Conservation (phyloP, 2,888 invertebrate genomes). For the Rhagophthalmus giganteus region DNA sequence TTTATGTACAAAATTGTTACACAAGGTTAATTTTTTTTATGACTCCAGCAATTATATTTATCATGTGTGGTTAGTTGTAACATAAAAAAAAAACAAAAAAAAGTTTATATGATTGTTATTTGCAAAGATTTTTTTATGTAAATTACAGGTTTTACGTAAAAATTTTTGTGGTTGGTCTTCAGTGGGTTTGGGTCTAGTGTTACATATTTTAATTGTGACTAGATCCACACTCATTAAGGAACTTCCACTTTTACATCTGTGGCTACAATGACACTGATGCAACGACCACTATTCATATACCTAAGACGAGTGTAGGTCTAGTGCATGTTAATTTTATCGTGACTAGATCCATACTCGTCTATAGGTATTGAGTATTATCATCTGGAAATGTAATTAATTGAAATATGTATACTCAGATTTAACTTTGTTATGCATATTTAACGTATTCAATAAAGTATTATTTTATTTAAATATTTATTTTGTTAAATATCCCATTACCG, state of each 20-base stretch:
- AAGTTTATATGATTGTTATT: no score
- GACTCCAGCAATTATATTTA: no score
- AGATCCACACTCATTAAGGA: slow-evolving; percentile 86
- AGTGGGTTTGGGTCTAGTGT: slow-evolving; percentile 77
- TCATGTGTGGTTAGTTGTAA: no score
- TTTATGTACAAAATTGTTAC: slow-evolving; percentile 22
- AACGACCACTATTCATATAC: slow-evolving; percentile 39
- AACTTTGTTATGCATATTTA: no score
- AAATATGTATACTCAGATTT: no score
- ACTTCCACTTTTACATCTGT: slow-evolving; percentile 1
- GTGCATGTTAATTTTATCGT: slow-evolving; percentile 68
- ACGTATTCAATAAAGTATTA: no score
- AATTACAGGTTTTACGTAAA: no score
- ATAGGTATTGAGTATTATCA: slow-evolving; percentile 57
- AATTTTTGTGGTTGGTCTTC: slow-evolving; percentile 53
- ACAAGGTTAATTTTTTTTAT: slow-evolving; percentile 19
- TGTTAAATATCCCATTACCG: no score
- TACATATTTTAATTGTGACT: slow-evolving; percentile 71
- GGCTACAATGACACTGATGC: neutral
- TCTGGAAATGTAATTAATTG: neutral
- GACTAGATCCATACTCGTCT: slow-evolving; percentile 92
- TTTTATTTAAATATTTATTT: no score
- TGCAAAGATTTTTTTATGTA: no score
- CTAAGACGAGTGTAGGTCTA: slow-evolving; percentile 82
- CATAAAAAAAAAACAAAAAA: no score